Evolutionary conservation across 2,113 vertebrate genomes (phyloP).

Genomic region (Beaufortia kweichowensis): DNA sequence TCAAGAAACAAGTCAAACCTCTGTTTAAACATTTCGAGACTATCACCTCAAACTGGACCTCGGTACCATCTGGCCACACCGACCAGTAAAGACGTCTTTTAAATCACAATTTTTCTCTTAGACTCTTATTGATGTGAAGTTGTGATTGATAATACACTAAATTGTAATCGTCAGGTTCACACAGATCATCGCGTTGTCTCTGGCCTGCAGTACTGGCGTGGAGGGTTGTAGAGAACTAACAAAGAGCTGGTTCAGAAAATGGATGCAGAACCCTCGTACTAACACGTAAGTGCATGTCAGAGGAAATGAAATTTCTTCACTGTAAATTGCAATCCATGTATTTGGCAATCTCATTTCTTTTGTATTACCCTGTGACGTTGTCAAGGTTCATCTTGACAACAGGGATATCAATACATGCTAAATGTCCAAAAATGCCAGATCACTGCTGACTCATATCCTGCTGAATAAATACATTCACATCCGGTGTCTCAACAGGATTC

Average conservation of each 20-base stretch:
- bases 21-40: constrained; percentile 74
- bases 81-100: constrained; percentile 78
- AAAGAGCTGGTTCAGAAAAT: constrained; percentile 49
- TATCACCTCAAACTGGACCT: constrained; percentile 64
- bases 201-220: constrained; percentile 77
- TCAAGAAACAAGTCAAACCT: constrained; percentile 78
- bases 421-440: background rate
- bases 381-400: no score
- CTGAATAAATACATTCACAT: no score
- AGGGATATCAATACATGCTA: no score
- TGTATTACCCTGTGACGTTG: no score
- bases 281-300: constrained; percentile 77
- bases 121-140: background rate
- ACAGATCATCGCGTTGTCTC: constrained; percentile 78
- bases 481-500: constrained; percentile 78
- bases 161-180: constrained; percentile 77
- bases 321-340: no score
- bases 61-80: constrained; percentile 60
- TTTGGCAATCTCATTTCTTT: no score
- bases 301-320: background rate
- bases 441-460: no score
- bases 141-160: background rate
- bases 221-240: constrained; percentile 63
- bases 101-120: background rate
- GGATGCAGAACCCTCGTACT: constrained; percentile 35